Conservation (phyloP, 1,140 invertebrate genomes). For the Hyposmocoma kahamanoa region DNA sequence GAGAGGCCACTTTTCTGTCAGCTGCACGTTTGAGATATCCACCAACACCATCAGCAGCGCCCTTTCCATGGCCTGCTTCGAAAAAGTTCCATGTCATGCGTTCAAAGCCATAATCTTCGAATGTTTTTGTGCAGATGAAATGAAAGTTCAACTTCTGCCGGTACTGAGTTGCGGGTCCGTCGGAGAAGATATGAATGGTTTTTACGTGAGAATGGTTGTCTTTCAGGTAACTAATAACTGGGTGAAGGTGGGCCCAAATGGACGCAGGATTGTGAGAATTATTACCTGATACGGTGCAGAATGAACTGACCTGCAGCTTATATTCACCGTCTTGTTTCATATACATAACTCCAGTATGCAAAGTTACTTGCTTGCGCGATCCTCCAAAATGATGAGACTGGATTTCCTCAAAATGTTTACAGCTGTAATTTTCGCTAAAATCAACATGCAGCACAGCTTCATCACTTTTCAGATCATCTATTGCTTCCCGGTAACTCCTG, state of each 20-base stretch:
- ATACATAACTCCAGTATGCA: slow-evolving; percentile 28
- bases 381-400: no score
- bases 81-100: no score
- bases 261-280: background rate
- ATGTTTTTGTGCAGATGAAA: background rate
- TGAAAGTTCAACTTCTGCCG: slow-evolving; percentile 1
- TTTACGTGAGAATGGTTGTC: background rate
- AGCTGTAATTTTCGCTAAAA: no score
- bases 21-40: background rate
- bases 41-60: slow-evolving; percentile 6
- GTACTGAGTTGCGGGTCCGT: background rate
- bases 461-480: slow-evolving; percentile 9
- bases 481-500: slow-evolving; percentile 3
- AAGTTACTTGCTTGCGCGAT: no score
- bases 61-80: no score
- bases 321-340: background rate
- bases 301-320: background rate
- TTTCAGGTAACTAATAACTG: background rate
- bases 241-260: slow-evolving; percentile 7
- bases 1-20: background rate
- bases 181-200: background rate
- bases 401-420: no score
- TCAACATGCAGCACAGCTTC: no score
- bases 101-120: background rate
- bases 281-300: background rate